phyloP scores from a whole-genome alignment of 2,888 invertebrate species.

The Drosophila kambysellisi region DNA sequence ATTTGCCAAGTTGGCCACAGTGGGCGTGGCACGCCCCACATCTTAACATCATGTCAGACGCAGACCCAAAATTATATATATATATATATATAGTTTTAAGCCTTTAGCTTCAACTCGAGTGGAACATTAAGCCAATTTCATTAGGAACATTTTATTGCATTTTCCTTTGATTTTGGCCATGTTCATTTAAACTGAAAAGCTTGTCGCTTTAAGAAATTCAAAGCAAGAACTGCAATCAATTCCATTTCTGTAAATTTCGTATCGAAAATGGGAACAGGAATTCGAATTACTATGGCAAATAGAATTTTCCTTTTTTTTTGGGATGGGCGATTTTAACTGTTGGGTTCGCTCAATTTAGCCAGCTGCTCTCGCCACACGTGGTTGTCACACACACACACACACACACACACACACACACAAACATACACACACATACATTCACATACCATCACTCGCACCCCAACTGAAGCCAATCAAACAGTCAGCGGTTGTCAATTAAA shows the following conservation, averaged over 20 bases:
- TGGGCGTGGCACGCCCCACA: not conserved
- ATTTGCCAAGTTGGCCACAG: not conserved
- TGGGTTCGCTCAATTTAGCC: not conserved
- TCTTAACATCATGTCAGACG: not conserved
- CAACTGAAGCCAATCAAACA: slow-evolving; percentile 69
- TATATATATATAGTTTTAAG: not conserved
- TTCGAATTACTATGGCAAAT: not conserved
- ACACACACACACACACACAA: slow-evolving; percentile 1
- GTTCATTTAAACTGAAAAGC: not conserved
- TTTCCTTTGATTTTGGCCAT: not conserved
- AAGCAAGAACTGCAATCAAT: not conserved
- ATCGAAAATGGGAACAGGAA: not conserved
- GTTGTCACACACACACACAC: slow-evolving; percentile 6
- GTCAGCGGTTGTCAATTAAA: slow-evolving; percentile 80
- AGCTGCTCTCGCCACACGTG: slow-evolving; percentile 20
- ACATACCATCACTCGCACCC: slow-evolving; percentile 10
- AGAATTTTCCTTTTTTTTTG: not conserved
- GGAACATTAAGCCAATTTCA: not conserved
- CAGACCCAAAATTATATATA: not conserved
- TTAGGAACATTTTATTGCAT: not conserved
- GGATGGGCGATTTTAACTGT: not conserved
- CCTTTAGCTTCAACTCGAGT: not conserved
- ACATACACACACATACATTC: not conserved
- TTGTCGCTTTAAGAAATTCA: not conserved
- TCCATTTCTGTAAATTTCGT: not conserved